phyloP scores from a whole-genome alignment of 2,888 invertebrate species.

The Gastracanthus pulcherrimus region DNA sequence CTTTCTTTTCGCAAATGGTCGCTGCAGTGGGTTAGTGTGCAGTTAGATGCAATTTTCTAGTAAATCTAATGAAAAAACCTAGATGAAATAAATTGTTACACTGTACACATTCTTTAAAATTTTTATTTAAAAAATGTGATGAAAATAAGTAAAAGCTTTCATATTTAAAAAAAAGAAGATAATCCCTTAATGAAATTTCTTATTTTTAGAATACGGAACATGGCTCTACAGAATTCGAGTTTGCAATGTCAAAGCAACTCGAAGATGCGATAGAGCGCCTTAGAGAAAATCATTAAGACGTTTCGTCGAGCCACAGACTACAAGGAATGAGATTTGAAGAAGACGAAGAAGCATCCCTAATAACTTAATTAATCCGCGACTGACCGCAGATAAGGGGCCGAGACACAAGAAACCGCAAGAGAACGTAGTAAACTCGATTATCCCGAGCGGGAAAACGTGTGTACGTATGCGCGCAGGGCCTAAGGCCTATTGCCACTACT shows the following conservation, averaged over 20 bases:
- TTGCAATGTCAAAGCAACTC: too few relatives aligned
- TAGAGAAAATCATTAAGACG: not conserved
- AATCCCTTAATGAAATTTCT: too few relatives aligned
- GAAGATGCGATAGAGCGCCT: not conserved
- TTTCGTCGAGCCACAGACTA: not conserved
- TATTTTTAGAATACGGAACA: too few relatives aligned
- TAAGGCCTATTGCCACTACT: not conserved
- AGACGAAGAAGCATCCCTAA: not conserved
- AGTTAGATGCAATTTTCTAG: slow-evolving; percentile 3
- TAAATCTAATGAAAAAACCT: too few relatives aligned
- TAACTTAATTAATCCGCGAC: slow-evolving; percentile 29
- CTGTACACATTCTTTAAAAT: too few relatives aligned
- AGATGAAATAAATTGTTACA: too few relatives aligned
- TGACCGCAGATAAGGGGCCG: not conserved
- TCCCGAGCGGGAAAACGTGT: not conserved
- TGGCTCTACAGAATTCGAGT: too few relatives aligned
- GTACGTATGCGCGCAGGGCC: not conserved
- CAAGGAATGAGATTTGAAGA: not conserved
- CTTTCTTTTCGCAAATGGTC: slow-evolving; percentile 15
- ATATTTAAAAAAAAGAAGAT: too few relatives aligned
- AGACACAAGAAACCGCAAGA: slow-evolving; percentile 1
- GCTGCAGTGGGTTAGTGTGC: not conserved
- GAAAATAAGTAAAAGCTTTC: too few relatives aligned
- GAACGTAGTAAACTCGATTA: slow-evolving; percentile 11
- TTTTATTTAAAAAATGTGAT: too few relatives aligned